Evolutionary conservation across 2,113 vertebrate species (phyloP), one percentile per base, ranked within the genome.

Genomic region (Lycaon pictus): DNA sequence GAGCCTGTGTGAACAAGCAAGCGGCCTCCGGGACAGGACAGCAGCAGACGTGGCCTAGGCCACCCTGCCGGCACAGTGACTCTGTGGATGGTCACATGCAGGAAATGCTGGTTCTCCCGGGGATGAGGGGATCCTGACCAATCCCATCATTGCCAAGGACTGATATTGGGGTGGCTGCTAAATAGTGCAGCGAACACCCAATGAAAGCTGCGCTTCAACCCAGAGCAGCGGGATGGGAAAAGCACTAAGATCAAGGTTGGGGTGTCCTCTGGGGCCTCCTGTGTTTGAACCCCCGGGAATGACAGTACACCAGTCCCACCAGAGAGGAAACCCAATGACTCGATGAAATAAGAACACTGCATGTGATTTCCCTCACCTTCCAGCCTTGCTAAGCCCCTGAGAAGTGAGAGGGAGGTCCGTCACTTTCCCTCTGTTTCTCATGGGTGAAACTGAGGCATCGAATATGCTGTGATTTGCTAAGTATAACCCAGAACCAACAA

Each of bases 131-230:
- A 43, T 0, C 13, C 51, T 15, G 4, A 2, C 56, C 56, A 2
- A 10, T 32, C 76, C 0, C 0, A 0, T 22, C 69, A 23, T 12
- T 10, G 71, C 13, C 56, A 1, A 25, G 48, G 22, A 16, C n/a
- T 25, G 10, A 1, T 11, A 12, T 2, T 1, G 23, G 35, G 17
- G 6, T 2, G 1, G 4, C 4, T 27, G 56, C 71, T 6, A 2
- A 32, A 4, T 25, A 12, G 4, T 0, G 7, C n/a, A 37, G 65
- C 10, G 29, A 5, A 5, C 4, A 0, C 58, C 11, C 2, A 0
- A 1, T 3, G 0, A 2, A 1, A 16, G 63, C 88, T 2, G 11
- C 1, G 0, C 1, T 3, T 11, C 13, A 3, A 2, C 0, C 1
- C 1, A 20, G 48, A 65, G 15, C 35, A 1, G 53, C 1, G 0